Evolutionary conservation across 2,113 vertebrate genomes (phyloP).

Genomic region (Tricholaema leucomelas): DNA sequence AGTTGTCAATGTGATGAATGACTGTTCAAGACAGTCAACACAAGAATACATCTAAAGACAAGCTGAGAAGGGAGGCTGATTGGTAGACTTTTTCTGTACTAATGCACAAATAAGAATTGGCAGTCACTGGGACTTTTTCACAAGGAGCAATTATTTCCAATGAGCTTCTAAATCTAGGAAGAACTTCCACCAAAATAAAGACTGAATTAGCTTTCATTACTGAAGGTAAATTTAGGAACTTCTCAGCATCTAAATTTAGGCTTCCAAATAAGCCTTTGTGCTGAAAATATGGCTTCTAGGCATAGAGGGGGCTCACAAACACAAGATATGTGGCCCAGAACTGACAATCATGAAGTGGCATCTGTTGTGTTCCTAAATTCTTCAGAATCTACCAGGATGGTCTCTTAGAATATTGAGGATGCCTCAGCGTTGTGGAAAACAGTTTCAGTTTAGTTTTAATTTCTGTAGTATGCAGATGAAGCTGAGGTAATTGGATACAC

Average conservation of each 20-base stretch:
- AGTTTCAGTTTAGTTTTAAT: background rate
- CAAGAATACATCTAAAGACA: background rate
- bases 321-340: background rate
- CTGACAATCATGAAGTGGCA: background rate
- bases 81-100: background rate
- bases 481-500: background rate
- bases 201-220: background rate
- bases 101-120: background rate
- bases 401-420: background rate
- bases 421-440: background rate
- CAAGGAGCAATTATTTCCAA: constrained; percentile 30
- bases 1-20: background rate
- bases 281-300: background rate
- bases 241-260: background rate
- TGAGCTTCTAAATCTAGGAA: background rate
- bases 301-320: background rate
- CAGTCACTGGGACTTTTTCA: background rate
- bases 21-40: background rate
- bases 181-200: background rate
- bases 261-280: background rate
- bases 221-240: background rate
- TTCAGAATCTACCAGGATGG: background rate
- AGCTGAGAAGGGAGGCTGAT: background rate
- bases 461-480: background rate
- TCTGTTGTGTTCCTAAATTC: background rate